Evolutionary conservation across 1,140 invertebrate genomes (phyloP).

Genomic region (Lineus longissimus): DNA sequence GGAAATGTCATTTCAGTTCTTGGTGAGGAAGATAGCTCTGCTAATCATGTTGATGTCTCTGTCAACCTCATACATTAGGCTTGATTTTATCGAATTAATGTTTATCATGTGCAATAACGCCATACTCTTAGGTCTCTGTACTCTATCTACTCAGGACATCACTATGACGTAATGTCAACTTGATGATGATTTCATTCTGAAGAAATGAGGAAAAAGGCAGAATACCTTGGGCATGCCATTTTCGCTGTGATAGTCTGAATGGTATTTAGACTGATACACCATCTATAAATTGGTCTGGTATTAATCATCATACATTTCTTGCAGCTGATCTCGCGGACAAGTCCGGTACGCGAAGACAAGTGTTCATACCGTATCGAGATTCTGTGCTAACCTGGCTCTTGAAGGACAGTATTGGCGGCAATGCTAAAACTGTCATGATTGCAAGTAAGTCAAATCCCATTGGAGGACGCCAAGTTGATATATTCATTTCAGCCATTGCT

Average conservation of each 20-base stretch:
- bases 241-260: too few species aligned
- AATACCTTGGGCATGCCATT: too few species aligned
- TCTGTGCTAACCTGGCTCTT: conserved; percentile 86
- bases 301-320: conserved; percentile 15
- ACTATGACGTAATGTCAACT: too few species aligned
- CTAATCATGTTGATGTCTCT: neutral
- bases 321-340: conserved; percentile 43
- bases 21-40: conserved; percentile 60
- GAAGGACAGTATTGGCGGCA: conserved; percentile 88
- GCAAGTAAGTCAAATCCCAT: conserved; percentile 59
- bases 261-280: too few species aligned
- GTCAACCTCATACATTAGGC: neutral
- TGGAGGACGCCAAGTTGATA: neutral
- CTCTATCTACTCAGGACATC: too few species aligned
- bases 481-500: neutral
- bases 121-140: neutral
- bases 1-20: conserved; percentile 76
- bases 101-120: conserved; percentile 1
- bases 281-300: too few species aligned
- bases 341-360: conserved; percentile 20
- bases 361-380: conserved; percentile 84
- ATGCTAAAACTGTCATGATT: conserved; percentile 90
- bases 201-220: too few species aligned
- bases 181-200: too few species aligned
- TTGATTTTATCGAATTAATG: conserved; percentile 5